Evolutionary conservation across 1,140 invertebrate genomes (phyloP), one percentile per base, ranked within the genome.

Genomic region (Acarapis woodi): DNA sequence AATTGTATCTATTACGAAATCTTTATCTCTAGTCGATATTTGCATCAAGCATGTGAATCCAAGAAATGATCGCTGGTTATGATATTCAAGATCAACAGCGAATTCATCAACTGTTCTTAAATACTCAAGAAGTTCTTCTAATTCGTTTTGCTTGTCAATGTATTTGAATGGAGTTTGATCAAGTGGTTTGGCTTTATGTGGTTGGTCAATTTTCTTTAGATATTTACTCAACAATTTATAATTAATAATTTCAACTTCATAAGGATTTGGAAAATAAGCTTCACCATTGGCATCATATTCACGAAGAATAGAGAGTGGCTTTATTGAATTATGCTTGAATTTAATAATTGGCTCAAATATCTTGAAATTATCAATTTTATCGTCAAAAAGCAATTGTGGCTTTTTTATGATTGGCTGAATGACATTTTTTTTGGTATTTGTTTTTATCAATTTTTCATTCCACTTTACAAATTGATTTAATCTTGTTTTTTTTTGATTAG

Each of bases 1-100:
- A 4, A 99, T 53, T 0, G 82, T 70, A 53, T 99, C 90, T 20
- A 99, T 63, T 6, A 99, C 61, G 51, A 77, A 97, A 58, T 99
- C 90, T 14, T 67, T 67, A 18, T 65, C 58, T 24, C 61, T 47
- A 1, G 83, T 88, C 1, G 83, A 87, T 46, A 97, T 80, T 59
- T 99, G 90, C 55, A 67, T 56, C 10, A 67, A 45, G 48, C 65
- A 68, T 3, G 61, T 62, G 28, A 74, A 74, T 9, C 70, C 88
- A 62, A 66, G 68, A 49, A 71, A 83, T 3, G 67, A 65, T 41
- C 78, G 57, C 48, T 79, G 83, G 1, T 68, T 71, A 54, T 85
- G 78, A 57, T 79, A 73, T 54, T 85, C 80, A 41, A 88, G 56
- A 65, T 90, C 83, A 14, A 88, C 62, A 21, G 77, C 74, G 44